Evolutionary conservation across 1,140 invertebrate species (phyloP), one percentile per base, ranked within the genome.

Genomic region (Papilio polyxenes): DNA sequence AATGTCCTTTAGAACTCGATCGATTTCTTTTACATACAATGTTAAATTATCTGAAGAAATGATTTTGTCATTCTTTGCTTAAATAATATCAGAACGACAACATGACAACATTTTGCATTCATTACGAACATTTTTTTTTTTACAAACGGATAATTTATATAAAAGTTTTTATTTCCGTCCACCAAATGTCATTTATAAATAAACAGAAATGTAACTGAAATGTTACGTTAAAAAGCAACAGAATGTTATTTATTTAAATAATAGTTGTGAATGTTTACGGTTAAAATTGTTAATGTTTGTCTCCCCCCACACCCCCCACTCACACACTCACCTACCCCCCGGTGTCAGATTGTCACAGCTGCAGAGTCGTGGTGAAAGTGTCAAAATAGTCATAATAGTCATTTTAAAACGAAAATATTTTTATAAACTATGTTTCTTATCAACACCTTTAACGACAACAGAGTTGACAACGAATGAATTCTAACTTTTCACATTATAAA

Each of bases 21-120:
- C 86, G 82, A 69, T 31, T 20, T 65, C 23, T 31, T 81, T 80
- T 76, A 80, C 48, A 82, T 31, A 65, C 48, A 7, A 77, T 23
- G 51, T 53, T 23, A 37, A 20, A 76, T 31, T 31, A 31, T 31
- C 23, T n/a, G 23, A 44, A 17, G 7, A 75, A 59, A 44, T 7
- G n/a, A 62, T 85, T 44, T 83, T 77, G 89, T 82, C 89, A 89
- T 90, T 89, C 88, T 86, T 82, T 87, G 82, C 86, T 86, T 87
- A 90, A 90, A 86, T 90, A 88, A 91, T 91, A 90, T 89, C 81
- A 88, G 89, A 90, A 91, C 85, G 89, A 87, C 77, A 79, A 44
- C 0, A 23, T 20, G 48, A 2, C 11, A 65, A 65, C 4, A 65
- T 65, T 65, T 65, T 65, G 62, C 9, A 65, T 65, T 65, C 9